Evolutionary conservation across 2,113 vertebrate genomes (phyloP).

Genomic region (Ursus arctos): DNA sequence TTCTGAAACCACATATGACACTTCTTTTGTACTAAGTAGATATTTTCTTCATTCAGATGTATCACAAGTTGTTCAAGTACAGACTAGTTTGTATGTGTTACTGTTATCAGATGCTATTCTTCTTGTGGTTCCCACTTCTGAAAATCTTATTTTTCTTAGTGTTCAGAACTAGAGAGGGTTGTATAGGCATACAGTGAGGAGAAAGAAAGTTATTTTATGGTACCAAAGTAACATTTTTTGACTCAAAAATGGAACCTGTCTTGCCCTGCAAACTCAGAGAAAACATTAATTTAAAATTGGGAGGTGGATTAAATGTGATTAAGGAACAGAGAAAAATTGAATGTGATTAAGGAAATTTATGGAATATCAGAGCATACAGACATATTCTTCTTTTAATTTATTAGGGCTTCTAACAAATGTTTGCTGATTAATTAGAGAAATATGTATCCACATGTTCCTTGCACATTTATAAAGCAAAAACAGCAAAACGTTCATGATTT

Average conservation of each 20-base stretch:
- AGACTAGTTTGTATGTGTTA: constrained; percentile 57
- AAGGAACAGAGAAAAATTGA: background rate
- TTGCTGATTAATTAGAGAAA: background rate
- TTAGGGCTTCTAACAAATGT: background rate
- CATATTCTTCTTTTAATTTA: background rate
- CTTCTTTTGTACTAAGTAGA: constrained; percentile 67
- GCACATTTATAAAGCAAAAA: background rate
- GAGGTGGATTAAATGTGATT: background rate
- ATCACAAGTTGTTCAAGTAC: constrained; percentile 79
- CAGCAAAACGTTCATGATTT: background rate
- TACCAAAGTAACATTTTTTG: background rate
- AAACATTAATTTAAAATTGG: background rate
- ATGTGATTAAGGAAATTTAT: background rate
- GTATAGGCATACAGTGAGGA: background rate
- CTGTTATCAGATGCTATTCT: background rate
- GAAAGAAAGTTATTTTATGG: background rate
- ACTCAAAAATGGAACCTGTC: background rate
- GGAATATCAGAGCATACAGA: background rate
- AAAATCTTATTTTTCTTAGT: constrained; percentile 45
- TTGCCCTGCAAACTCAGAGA: constrained; percentile 19
- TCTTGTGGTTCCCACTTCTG: background rate
- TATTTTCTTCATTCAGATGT: constrained; percentile 79
- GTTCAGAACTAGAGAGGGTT: background rate
- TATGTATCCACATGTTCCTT: background rate
- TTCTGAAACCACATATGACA: constrained; percentile 83